Evolutionary conservation across 2,797 vertebrate species (phyloP).

Genomic region (Centroberyx gerrardi): DNA sequence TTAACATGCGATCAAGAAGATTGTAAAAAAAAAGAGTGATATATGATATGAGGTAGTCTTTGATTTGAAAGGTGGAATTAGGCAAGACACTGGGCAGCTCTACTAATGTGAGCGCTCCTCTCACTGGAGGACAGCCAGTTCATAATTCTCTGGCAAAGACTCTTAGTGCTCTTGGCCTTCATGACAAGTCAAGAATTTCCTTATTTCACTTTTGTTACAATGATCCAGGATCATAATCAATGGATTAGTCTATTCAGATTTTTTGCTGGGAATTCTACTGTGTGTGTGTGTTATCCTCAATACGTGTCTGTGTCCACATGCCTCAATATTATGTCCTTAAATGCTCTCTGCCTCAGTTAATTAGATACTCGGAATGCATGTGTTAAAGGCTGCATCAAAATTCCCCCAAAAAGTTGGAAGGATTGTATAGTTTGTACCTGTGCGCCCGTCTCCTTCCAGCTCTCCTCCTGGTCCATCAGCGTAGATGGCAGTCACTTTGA

Average conservation of each 20-base stretch:
- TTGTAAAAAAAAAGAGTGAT: slow-evolving; percentile 23
- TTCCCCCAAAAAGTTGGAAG: background rate
- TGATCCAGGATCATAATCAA: slow-evolving; percentile 52
- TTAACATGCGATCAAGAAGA: slow-evolving; percentile 16
- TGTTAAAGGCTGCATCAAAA: background rate
- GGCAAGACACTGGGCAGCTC: slow-evolving; percentile 39
- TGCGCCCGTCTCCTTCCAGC: slow-evolving; percentile 92
- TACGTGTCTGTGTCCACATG: background rate
- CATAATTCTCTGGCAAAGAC: slow-evolving; percentile 63
- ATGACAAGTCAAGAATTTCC: slow-evolving; percentile 46
- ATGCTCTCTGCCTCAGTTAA: slow-evolving; percentile 1
- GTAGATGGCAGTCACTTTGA: slow-evolving; percentile 94
- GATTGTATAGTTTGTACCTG: slow-evolving; percentile 83
- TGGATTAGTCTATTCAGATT: slow-evolving; percentile 44
- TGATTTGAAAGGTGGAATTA: slow-evolving; percentile 60
- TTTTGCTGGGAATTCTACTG: slow-evolving; percentile 33
- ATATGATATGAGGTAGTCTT: slow-evolving; percentile 32
- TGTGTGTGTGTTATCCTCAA: background rate
- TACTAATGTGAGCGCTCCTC: slow-evolving; percentile 36
- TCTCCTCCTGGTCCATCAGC: slow-evolving; percentile 94
- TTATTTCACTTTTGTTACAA: slow-evolving; percentile 41
- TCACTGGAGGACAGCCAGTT: slow-evolving; percentile 53
- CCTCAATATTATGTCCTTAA: slow-evolving; percentile 12
- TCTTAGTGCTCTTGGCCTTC: slow-evolving; percentile 39
- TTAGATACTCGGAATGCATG: background rate